A percentile compares a stretch with the other conserved stretches of the same genome.
These are phyloP conservation scores for Axea sp. DNA, from an alignment of 2,888 invertebrate species.

Conservation along the genomic window DNA sequence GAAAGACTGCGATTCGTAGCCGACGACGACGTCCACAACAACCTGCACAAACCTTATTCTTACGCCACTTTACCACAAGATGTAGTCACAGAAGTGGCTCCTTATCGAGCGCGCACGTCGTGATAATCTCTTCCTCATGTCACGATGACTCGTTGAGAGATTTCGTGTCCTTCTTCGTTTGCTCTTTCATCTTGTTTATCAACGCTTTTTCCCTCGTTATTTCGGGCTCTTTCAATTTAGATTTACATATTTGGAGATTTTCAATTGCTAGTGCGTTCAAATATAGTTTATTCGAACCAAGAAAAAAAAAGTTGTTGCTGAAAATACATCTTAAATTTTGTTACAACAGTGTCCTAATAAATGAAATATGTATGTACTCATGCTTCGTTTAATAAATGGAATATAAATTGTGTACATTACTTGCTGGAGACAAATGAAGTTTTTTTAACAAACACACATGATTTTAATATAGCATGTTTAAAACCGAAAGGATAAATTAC, in stretches of 20 bases:
- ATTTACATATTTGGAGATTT: constrained; percentile 41
- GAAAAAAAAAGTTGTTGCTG: no score
- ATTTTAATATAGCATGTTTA: no score
- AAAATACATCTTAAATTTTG: no score
- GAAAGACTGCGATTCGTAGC: constrained; percentile 66
- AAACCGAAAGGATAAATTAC: no score
- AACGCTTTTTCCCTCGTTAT: constrained; percentile 54
- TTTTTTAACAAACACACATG: no score
- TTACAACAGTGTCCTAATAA: no score
- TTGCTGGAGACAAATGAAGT: no score
- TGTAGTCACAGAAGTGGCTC: constrained; percentile 71
- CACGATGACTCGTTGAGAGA: constrained; percentile 56
- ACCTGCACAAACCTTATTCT: constrained; percentile 78
- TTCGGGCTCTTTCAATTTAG: constrained; percentile 22
- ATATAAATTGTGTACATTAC: no score
- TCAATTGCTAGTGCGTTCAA: not conserved
- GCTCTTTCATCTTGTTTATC: constrained; percentile 61
- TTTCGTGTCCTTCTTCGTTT: constrained; percentile 64
- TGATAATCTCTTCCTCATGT: constrained; percentile 66
- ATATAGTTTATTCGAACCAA: not conserved
- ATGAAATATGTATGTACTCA: no score
- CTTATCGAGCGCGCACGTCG: constrained; percentile 62
- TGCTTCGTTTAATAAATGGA: no score
- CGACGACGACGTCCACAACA: constrained; percentile 66
- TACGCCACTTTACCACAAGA: constrained; percentile 78